Evolutionary conservation across 2,797 vertebrate species (phyloP), one percentile per base, ranked within the genome.

Genomic region (Hyperoplus immaculatus): DNA sequence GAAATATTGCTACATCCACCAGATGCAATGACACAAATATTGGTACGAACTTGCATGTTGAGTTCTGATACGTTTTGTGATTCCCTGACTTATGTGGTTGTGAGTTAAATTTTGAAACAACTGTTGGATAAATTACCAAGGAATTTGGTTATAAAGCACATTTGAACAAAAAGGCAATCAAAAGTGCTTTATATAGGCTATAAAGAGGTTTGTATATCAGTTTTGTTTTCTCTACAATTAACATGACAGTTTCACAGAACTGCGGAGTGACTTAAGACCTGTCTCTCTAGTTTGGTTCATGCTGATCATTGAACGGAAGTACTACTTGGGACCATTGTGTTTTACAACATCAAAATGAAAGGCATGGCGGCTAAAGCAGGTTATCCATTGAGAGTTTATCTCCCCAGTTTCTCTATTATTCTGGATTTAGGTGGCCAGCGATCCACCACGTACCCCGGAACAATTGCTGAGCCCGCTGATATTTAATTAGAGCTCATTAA

Each of bases 401-500:
- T 62, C 66, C 88, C 47, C 60, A 8, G 8, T 74, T 76, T 71
- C 61, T 81, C 29, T 87, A 62, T 80, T 77, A 62, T 80, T 77
- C 75, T 73, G 69, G 47, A 78, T 39, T 82, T 80, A 80, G 63
- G 72, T 86, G 80, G 77, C 64, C 85, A 83, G 72, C 59, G 41
- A 81, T 89, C 82, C 84, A 70, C 59, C 78, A 70, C 86, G 79
- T 79, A 75, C 68, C 77, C 86, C 80, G 53, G 82, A 60, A 87
- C 83, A 90, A 91, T 87, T 67, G 83, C 85, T 88, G 85, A 92
- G 87, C 83, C 89, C 81, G 53, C 81, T 59, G 82, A 90, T 91
- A 91, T 92, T 95, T 94, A 92, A 94, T 95, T 94, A 95, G 88
- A 92, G 85, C 87, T 93, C 88, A 93, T 93, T 92, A 94, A 95